phyloP scores from a whole-genome alignment of 2,113 vertebrate species.

The Poicephalus gulielmi region DNA sequence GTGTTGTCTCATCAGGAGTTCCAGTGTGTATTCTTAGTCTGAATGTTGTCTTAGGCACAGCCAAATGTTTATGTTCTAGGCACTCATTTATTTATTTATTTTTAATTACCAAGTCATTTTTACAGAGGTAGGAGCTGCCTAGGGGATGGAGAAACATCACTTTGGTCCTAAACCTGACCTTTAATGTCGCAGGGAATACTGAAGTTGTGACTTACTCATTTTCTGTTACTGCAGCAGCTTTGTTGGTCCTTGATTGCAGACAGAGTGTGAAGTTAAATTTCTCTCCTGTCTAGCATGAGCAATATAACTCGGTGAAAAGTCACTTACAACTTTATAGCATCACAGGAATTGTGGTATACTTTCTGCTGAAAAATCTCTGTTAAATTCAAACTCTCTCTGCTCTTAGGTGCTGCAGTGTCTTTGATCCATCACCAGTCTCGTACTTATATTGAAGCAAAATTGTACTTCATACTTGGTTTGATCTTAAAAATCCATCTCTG shows the following conservation, averaged over 20 bases:
- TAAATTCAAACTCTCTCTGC: background rate
- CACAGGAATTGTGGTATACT: background rate
- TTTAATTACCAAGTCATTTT: background rate
- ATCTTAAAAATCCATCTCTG: conserved; percentile 19
- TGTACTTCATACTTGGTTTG: conserved; percentile 39
- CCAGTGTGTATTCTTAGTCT: background rate
- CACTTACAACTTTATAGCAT: background rate
- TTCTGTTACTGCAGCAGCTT: background rate
- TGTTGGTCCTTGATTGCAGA: background rate
- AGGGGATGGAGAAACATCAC: background rate
- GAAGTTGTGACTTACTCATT: background rate
- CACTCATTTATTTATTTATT: background rate
- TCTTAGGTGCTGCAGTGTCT: background rate
- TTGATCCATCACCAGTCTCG: background rate
- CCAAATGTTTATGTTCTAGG: background rate
- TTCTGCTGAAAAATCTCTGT: conserved; percentile 22
- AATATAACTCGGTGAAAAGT: background rate
- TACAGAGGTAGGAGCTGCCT: background rate
- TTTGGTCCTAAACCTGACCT: background rate
- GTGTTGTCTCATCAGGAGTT: background rate
- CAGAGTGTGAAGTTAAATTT: background rate
- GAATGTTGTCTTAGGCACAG: background rate
- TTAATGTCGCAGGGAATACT: background rate
- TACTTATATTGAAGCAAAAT: conserved; percentile 26
- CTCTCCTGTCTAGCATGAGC: background rate